Evolutionary conservation across 2,888 invertebrate genomes (phyloP), one percentile per base, ranked within the genome.

Genomic region (Rambutsinella grinnellia): DNA sequence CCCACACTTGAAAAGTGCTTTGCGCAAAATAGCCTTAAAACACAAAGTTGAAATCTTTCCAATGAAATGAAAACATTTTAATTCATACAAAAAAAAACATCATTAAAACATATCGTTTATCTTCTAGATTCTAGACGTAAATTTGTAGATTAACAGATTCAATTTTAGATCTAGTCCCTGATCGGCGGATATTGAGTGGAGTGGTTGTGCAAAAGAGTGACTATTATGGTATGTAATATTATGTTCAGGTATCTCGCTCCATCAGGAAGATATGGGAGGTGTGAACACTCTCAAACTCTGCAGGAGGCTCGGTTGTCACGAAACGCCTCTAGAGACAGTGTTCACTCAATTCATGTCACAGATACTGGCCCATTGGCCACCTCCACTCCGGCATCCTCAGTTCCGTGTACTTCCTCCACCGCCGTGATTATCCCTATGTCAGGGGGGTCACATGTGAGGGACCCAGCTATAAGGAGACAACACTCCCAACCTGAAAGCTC

Each of bases 401-500:
- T 66, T 0, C 65, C 70, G 78, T 70, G 74, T 57, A 70, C 65
- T 74, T 53, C 58, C n/a, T 49, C 36, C 77, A 62, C 75, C 91
- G 36, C 71, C 56, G 57, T 72, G 68, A 81, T 70, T 63, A 8
- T 75, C 66, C 54, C 61, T 46, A 56, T 75, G 65, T 60, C 28
- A 58, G 72, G 49, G 71, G 74, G 46, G 67, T 67, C 44, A 65
- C 24, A 54, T 67, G 3, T 17, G 2, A 74, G 70, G 66, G 90
- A 92, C 83, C 89, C 86, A 90, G 91, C 84, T 86, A 95, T 96
- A 86, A 94, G 95, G 86, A 92, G 95, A 67, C 95, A 94, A 89
- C 94, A 94, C 87, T 94, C 93, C 82, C 94, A 94, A 86, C 94
- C 94, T 81, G 94, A 94, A 88, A 91, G 93, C 78, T 89, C 90